phyloP scores from a whole-genome alignment of 2,797 vertebrate species.

The Myotis pilosus region DNA sequence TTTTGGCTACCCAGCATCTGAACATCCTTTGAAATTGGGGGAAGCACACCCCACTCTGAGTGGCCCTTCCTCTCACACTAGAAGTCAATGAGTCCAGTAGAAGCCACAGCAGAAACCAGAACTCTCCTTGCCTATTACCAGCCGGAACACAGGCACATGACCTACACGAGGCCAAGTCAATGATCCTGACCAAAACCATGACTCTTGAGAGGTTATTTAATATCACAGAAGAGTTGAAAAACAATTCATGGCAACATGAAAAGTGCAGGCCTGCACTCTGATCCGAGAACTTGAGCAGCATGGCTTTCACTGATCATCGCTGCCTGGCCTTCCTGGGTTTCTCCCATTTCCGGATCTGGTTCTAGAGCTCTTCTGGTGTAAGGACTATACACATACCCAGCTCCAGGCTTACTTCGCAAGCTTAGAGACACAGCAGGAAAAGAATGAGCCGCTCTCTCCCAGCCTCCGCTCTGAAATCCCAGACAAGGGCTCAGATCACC shows the following conservation, averaged over 20 bases:
- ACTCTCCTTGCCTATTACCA: background rate
- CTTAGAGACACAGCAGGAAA: background rate
- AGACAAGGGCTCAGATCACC: background rate
- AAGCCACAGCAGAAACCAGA: background rate
- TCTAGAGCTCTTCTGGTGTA: background rate
- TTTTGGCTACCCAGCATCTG: background rate
- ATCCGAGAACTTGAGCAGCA: background rate
- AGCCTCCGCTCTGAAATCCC: background rate
- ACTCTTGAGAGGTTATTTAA: background rate
- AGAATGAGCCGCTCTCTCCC: background rate
- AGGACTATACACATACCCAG: background rate
- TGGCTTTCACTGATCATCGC: background rate
- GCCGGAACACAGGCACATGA: background rate
- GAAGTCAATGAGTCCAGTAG: background rate
- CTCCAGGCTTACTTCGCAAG: background rate
- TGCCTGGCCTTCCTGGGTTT: background rate
- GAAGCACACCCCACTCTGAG: background rate
- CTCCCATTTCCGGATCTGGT: background rate
- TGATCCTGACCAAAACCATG: background rate
- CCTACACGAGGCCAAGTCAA: background rate
- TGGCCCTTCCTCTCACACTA: background rate
- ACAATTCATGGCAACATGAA: background rate
- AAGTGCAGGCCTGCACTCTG: background rate
- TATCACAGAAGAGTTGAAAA: background rate
- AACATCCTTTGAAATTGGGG: background rate